phyloP scores from a whole-genome alignment of 2,888 invertebrate genomes.

The Therioaphis trifolii region DNA sequence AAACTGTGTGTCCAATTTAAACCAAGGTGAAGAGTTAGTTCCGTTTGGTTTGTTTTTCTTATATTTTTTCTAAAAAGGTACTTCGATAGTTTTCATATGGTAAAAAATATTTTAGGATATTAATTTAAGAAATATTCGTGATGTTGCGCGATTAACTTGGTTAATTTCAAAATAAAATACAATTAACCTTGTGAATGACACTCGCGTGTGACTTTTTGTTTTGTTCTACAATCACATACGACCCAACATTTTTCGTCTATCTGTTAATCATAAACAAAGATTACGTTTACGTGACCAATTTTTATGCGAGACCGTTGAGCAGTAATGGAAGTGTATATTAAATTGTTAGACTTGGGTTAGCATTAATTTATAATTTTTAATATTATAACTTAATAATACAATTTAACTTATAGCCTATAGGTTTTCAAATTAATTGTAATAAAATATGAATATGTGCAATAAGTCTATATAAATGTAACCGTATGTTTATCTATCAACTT shows the following conservation, averaged over 20 bases:
- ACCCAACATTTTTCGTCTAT: slow-evolving; percentile 41
- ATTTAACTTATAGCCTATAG: no score
- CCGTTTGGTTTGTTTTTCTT: slow-evolving; percentile 26
- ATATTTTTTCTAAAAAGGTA: neutral
- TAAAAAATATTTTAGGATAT: slow-evolving; percentile 7
- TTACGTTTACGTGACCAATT: slow-evolving; percentile 48
- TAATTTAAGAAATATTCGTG: slow-evolving; percentile 50
- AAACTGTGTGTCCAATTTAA: slow-evolving; percentile 33
- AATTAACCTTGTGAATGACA: slow-evolving; percentile 59
- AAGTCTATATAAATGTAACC: neutral
- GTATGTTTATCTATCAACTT: neutral
- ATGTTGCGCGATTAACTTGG: slow-evolving; percentile 27
- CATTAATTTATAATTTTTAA: neutral
- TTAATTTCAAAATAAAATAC: slow-evolving; percentile 48
- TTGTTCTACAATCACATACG: slow-evolving; percentile 52
- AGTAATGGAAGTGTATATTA: neutral
- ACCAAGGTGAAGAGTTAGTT: slow-evolving; percentile 49
- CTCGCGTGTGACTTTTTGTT: slow-evolving; percentile 52
- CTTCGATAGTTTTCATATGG: slow-evolving; percentile 6
- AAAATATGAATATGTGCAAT: neutral
- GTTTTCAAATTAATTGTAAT: no score
- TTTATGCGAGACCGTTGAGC: slow-evolving; percentile 25
- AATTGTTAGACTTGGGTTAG: neutral
- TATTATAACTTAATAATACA: no score
- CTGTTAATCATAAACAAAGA: slow-evolving; percentile 55